These are phyloP conservation scores for Polyommatus iphigenia DNA, from an alignment of 2,888 invertebrate species.

Conservation along the genomic window DNA sequence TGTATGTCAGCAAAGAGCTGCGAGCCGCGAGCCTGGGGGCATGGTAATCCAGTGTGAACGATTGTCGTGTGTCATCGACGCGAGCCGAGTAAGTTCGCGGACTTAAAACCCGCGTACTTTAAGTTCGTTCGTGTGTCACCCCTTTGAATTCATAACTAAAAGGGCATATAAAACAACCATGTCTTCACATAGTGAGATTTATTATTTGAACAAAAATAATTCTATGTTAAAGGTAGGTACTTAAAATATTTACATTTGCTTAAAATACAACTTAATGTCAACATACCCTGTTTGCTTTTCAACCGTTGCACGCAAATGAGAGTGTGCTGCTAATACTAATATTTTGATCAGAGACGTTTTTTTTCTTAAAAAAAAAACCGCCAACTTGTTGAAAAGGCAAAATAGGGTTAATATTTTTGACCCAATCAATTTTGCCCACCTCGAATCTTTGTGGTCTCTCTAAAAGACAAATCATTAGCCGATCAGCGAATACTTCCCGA, in stretches of 20 bases:
- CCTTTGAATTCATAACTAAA: too few species aligned
- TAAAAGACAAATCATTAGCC: not conserved
- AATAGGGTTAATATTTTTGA: conserved; percentile 60
- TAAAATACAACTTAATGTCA: conserved; percentile 70
- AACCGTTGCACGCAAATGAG: conserved; percentile 68
- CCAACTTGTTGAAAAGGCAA: conserved; percentile 79
- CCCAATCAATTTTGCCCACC: conserved; percentile 37
- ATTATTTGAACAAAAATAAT: conserved; percentile 78
- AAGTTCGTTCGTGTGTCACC: too few species aligned
- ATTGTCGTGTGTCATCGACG: too few species aligned
- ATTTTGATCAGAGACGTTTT: conserved; percentile 36
- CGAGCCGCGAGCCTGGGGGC: too few species aligned
- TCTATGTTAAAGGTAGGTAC: conserved; percentile 58
- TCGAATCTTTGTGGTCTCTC: not conserved
- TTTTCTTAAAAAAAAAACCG: conserved; percentile 38
- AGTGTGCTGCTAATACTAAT: conserved; percentile 59
- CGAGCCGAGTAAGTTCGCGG: too few species aligned
- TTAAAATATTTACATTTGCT: conserved; percentile 77
- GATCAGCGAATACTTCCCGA: not conserved
- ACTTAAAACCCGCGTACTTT: too few species aligned
- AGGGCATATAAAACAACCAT: conserved; percentile 50
- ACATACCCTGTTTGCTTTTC: conserved; percentile 79
- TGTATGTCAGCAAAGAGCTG: too few species aligned
- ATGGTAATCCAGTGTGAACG: too few species aligned
- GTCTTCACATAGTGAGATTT: conserved; percentile 73